Base-by-base conservation (phyloP, 2,113 vertebrate species). In the Heterotis niloticus region DNA sequence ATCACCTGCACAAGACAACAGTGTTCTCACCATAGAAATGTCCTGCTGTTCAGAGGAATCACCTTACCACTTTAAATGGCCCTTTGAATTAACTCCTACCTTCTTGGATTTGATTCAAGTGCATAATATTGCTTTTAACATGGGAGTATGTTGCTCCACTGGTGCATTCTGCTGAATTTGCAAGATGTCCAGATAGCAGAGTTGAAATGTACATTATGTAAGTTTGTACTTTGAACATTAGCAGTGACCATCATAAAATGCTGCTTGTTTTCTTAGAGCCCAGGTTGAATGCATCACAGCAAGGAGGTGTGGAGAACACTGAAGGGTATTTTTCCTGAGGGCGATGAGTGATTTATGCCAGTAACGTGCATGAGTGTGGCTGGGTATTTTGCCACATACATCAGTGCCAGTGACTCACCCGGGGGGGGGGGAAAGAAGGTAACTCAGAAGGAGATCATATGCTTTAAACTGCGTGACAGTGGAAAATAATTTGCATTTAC, bases 381-480 rank as follows among this genome's bases (percentile, higher is more conserved):
- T 66, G 83, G 11, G 29, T 28, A n/a, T 24, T 62, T 76, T 23
- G 75, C 79, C 11, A 54, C 81, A 67, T 26, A 77, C 68, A 60
- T 72, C n/a, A 29, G 77, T 78, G 71, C 75, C 74, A 18, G 80
- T 90, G 89, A 90, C 86, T 90, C 87, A 89, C 77, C 71, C 67
- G 34, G 62, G 81, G 77, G 81, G 80, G 68, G 79, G 82, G 82
- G 74, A 80, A 84, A 86, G 81, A 74, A 66, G 72, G 65, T 78
- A 68, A 73, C 23, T 81, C 69, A 62, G 9, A 1, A 0, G 1
- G 34, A 17, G 59, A 82, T 85, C 70, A 56, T 87, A 79, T 83
- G 75, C 82, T 71, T 81, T 70, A 44, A 44, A 7, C 34, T 44
- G 34, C 34, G 7, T 7, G 2, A 44, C 7, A 7, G 34, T 44